phyloP scores from a whole-genome alignment of 2,888 invertebrate species.

The Pseudococcus jackbeardsleyi region DNA sequence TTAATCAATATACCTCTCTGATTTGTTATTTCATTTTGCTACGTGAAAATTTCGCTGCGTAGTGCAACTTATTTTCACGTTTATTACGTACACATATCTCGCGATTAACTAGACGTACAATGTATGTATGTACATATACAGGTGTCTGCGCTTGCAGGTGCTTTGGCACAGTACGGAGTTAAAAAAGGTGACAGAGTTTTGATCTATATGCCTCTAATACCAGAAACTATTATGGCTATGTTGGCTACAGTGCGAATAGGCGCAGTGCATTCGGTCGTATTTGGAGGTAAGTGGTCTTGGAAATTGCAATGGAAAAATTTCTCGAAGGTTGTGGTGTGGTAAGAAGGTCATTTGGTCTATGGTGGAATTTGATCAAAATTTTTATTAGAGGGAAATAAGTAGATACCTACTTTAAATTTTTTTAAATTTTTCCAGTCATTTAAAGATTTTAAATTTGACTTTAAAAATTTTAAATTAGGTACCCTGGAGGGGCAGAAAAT shows the following conservation, averaged over 20 bases:
- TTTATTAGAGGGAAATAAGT: too few species aligned
- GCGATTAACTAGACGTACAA: not conserved
- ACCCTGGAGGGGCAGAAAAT: too few species aligned
- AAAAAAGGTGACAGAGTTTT: slow-evolving; percentile 86
- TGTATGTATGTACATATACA: slow-evolving; percentile 69
- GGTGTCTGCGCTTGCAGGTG: slow-evolving; percentile 85
- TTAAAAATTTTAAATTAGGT: too few species aligned
- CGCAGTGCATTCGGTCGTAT: slow-evolving; percentile 94
- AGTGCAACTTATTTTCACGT: not conserved
- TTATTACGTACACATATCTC: not conserved
- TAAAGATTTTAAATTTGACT: too few species aligned
- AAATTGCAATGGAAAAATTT: not conserved
- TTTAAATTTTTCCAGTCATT: too few species aligned
- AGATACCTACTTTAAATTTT: too few species aligned
- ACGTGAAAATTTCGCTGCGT: not conserved
- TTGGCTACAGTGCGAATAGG: slow-evolving; percentile 89
- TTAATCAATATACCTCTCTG: not conserved
- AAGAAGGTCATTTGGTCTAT: too few species aligned
- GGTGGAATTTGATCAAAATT: too few species aligned
- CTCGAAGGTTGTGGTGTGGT: too few species aligned
- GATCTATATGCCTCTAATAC: slow-evolving; percentile 95
- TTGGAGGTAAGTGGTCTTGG: slow-evolving; percentile 79
- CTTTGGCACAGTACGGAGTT: slow-evolving; percentile 83
- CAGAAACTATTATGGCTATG: slow-evolving; percentile 91
- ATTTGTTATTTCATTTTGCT: not conserved